A percentile compares a stretch with the other conserved stretches of the same genome.
phyloP scores from a whole-genome alignment of 2,113 vertebrate genomes.

The Mustelus asterias region DNA sequence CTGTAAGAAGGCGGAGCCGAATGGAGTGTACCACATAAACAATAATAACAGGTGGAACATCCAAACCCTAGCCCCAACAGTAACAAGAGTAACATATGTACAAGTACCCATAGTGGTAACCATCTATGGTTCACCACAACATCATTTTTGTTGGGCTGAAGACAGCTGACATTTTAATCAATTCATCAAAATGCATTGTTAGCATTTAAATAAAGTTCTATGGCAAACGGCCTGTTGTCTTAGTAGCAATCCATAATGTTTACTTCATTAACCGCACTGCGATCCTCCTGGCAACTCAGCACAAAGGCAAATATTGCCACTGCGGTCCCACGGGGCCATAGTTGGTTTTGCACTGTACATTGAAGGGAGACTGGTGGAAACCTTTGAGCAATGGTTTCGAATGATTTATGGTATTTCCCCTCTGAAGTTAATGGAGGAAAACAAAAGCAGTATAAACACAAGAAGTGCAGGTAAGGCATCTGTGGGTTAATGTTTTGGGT shows the following conservation, averaged over 20 bases:
- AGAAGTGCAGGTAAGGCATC: too few species aligned
- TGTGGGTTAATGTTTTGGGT: too few species aligned
- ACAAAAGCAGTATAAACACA: too few species aligned
- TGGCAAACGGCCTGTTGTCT: too few species aligned
- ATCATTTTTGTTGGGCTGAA: background rate
- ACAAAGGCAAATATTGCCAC: background rate
- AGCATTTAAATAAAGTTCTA: background rate
- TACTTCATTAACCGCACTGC: background rate
- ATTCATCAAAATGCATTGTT: background rate
- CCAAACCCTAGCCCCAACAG: too few species aligned
- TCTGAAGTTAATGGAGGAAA: too few species aligned
- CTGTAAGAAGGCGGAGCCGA: too few species aligned
- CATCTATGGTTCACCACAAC: too few species aligned
- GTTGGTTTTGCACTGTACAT: background rate
- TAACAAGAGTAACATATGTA: too few species aligned
- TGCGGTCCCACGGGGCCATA: background rate
- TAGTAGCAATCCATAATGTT: background rate
- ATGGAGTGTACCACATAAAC: too few species aligned
- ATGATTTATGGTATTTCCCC: background rate
- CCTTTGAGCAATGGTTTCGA: background rate
- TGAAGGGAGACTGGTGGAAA: background rate
- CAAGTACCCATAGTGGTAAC: too few species aligned
- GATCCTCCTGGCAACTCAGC: background rate
- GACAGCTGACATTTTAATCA: background rate
- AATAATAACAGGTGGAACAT: too few species aligned